Percentiles rank a stretch among this genome's conserved stretches.
Evolutionary conservation across 2,888 invertebrate species (phyloP).

Genomic region (Drosophila sordidula): DNA sequence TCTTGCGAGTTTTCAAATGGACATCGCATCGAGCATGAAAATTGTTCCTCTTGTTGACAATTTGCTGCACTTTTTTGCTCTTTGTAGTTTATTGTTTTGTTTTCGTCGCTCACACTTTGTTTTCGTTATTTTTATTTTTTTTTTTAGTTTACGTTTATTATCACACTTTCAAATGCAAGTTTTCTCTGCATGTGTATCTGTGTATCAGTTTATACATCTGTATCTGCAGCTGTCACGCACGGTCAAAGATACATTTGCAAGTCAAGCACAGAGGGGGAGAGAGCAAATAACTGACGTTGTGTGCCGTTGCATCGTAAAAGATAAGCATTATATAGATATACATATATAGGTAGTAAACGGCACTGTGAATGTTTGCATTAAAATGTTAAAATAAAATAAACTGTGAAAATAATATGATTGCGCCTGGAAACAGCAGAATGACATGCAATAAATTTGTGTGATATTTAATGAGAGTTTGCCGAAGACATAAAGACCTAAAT

Average conservation of each 20-base stretch:
- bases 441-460: neutral
- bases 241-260: conserved; percentile 35
- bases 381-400: conserved; percentile 2
- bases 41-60: conserved; percentile 53
- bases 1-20: conserved; percentile 56
- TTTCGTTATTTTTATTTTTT: conserved; percentile 1
- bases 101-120: conserved; percentile 41
- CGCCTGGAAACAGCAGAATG: neutral
- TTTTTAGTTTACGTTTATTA: conserved; percentile 46
- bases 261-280: conserved; percentile 21
- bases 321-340: conserved; percentile 16
- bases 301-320: conserved; percentile 2
- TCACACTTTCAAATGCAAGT: conserved; percentile 52
- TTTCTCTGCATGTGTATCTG: conserved; percentile 4
- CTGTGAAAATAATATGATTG: conserved; percentile 2
- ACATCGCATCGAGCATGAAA: conserved; percentile 61
- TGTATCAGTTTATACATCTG: conserved; percentile 9
- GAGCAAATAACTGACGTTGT: neutral
- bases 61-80: conserved; percentile 34
- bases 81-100: conserved; percentile 58
- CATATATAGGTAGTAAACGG: conserved; percentile 2
- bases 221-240: conserved; percentile 18
- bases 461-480: neutral
- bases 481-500: neutral
- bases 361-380: neutral